Evolutionary conservation across 2,797 vertebrate species (phyloP).

Genomic region (Peromyscus eremicus): DNA sequence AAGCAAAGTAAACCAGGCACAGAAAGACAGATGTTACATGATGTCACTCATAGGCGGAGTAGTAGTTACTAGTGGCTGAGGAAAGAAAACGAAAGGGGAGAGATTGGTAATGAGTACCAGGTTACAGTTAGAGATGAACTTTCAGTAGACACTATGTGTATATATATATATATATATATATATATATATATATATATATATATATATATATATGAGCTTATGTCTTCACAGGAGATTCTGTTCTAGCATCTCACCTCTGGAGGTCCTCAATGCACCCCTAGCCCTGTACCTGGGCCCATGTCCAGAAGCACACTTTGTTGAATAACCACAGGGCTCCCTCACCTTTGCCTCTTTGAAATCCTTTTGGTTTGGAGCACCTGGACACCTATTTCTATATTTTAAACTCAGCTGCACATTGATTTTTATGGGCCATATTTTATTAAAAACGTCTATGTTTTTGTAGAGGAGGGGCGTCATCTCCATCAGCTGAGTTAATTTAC

Average conservation of each 20-base stretch:
- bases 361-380: slow-evolving; percentile 16
- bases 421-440: slow-evolving; percentile 15
- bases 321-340: neutral
- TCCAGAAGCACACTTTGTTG: neutral
- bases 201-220: neutral
- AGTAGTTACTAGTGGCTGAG: neutral
- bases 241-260: neutral
- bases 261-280: neutral
- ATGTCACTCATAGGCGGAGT: neutral
- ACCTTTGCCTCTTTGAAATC: neutral
- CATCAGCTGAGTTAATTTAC: neutral
- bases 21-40: neutral
- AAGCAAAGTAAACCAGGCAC: neutral
- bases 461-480: neutral
- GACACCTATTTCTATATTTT: slow-evolving; percentile 34
- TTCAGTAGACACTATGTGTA: neutral
- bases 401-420: neutral
- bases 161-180: too few species aligned
- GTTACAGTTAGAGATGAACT: neutral
- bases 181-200: too few species aligned
- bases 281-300: neutral
- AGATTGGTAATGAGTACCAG: neutral
- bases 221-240: neutral
- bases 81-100: neutral
- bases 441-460: neutral